Evolutionary conservation across 2,113 vertebrate genomes (phyloP), one percentile per base, ranked within the genome.

Genomic region (Parus major): DNA sequence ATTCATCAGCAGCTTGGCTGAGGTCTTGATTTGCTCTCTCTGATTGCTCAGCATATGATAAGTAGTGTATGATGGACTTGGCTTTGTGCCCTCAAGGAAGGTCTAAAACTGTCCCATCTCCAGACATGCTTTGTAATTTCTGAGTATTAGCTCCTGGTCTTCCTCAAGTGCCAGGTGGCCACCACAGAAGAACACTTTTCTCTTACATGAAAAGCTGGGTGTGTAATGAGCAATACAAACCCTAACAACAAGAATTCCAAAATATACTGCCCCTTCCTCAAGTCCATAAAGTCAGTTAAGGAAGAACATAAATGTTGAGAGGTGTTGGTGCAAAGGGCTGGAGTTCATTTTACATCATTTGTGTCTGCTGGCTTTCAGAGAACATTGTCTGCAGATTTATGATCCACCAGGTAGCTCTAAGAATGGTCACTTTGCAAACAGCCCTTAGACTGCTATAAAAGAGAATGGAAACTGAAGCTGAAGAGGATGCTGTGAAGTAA

Each of bases 381-480:
- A 72, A 41, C 86, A 65, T 33, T 92, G 36, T 28, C 75, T 79
- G 35, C 49, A 88, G 82, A 92, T 95, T 97, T 97, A 96, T 91
- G 82, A 56, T 89, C 55, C 88, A 88, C 78, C 57, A 77, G 83
- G 73, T 79, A 90, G 73, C 71, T 65, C 86, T 92, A 55, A 95
- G 92, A 71, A 80, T 72, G 36, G 52, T 78, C 68, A 73, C 88
- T 92, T 92, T 95, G 87, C 76, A 90, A 95, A 85, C 53, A 82
- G 77, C 44, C 72, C 60, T 73, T 29, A 82, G 75, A 94, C 90
- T 76, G 68, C 94, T 93, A 76, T 82, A 92, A 94, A 89, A 71
- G 82, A 69, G 89, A 93, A 95, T 41, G 65, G 86, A 92, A 94
- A 77, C 33, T 33, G 69, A 95, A 93, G 73, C 47, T 55, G 79